Base-by-base conservation (phyloP, 2,797 vertebrate species). In the Dryobates pubescens region DNA sequence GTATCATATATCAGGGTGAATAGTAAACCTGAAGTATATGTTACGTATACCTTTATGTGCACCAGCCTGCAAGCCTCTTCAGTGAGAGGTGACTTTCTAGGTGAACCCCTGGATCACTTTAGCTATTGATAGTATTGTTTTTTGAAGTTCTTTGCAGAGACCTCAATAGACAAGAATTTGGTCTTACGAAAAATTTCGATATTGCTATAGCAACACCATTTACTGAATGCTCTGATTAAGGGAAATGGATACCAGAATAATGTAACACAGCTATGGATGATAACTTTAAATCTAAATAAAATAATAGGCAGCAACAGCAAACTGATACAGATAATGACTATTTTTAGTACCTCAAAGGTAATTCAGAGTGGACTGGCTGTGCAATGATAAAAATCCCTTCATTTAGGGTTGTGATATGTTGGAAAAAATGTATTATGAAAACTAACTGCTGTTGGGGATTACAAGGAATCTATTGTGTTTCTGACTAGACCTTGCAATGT, bases 161-260 rank as follows among this genome's bases (percentile, higher is more conserved):
- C 41, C 8, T 10, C 68, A 38, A 29, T 77, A 86, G 91, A 26
- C 36, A 70, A 92, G 65, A 75, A 56, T 93, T 92, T 88, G 71
- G 45, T 83, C 59, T 6, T 57, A 56, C 20, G 78, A 88, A 92
- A 96, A 87, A 56, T 90, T 92, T 59, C 84, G 63, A 51, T 74
- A 95, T 95, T 96, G 89, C 95, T 94, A 94, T 95, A 93, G 95
- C 89, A 97, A 96, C 94, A 54, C 27, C 6, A 2, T 94, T 95
- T 95, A 85, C 78, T 89, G 86, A 85, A 61, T 76, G 57, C 65
- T 95, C 87, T 82, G 80, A 86, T 93, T 93, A 91, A 89, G 82
- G 32, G 49, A 80, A 95, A 95, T 74, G 77, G 96, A 90, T 71
- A 70, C 61, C 32, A 80, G 74, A 86, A 88, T 71, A 88, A 91